Percentiles rank a stretch among this genome's conserved stretches.
Evolutionary conservation across 2,113 vertebrate species (phyloP).

Genomic region (Petromus typicus): DNA sequence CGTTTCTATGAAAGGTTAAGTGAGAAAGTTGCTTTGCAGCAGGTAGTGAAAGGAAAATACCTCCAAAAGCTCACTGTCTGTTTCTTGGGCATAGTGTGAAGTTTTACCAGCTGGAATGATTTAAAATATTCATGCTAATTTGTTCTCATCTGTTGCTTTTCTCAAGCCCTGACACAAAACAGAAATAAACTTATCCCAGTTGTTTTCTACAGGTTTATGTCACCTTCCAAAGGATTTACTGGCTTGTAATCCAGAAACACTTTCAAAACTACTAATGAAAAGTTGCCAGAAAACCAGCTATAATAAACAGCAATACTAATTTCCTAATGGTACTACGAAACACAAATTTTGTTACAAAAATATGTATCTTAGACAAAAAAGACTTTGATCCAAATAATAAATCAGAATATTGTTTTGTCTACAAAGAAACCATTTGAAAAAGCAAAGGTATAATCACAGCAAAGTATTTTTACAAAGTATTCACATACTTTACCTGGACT

Average conservation of each 20-base stretch:
- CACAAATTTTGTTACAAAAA: conserved; percentile 19
- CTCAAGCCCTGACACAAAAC: conserved; percentile 50
- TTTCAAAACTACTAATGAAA: conserved; percentile 39
- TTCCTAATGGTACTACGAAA: neutral
- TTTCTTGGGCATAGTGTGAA: neutral
- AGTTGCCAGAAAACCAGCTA: conserved; percentile 45
- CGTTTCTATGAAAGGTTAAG: conserved; percentile 45
- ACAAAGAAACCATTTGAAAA: conserved; percentile 29
- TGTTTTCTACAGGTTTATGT: conserved; percentile 6
- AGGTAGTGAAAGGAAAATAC: conserved; percentile 43
- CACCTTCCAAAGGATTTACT: neutral
- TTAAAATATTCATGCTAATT: conserved; percentile 57
- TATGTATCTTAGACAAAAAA: neutral
- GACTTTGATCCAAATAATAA: conserved; percentile 19
- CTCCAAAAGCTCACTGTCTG: neutral
- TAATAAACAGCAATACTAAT: neutral
- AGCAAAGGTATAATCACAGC: neutral
- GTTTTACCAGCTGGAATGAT: conserved; percentile 27
- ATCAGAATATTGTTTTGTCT: neutral
- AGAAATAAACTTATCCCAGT: conserved; percentile 36
- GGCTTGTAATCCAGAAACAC: conserved; percentile 24
- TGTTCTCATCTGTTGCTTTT: conserved; percentile 18
- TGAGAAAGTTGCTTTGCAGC: conserved; percentile 43
- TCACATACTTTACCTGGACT: neutral
- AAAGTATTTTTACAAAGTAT: conserved; percentile 35